Percentiles rank a stretch among this genome's conserved stretches.
These are phyloP conservation scores for Chrysolina haemoptera DNA, from an alignment of 2,888 invertebrate genomes.

Conservation along the genomic window DNA sequence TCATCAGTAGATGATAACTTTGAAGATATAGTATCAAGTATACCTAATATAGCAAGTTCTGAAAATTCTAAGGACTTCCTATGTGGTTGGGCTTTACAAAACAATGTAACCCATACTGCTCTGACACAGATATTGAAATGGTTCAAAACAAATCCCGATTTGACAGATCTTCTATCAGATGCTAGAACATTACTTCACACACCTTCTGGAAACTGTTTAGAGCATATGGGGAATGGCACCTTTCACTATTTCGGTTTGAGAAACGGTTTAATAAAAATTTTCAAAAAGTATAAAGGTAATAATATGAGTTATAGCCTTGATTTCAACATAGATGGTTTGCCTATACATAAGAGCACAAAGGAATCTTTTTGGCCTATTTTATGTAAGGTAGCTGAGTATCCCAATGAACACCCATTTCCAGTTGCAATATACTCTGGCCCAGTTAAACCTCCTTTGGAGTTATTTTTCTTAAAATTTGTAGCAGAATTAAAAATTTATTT, in stretches of 20 bases:
- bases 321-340: slow-evolving; percentile 5
- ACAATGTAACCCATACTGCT: slow-evolving; percentile 2
- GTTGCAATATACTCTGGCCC: slow-evolving; percentile 44
- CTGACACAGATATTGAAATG: not conserved
- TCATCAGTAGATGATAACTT: no score
- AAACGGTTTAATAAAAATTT: not conserved
- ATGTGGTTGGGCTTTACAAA: slow-evolving; percentile 6
- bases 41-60: no score
- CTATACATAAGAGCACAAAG: not conserved
- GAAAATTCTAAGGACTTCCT: no score
- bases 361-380: slow-evolving; percentile 34
- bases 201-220: not conserved
- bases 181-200: not conserved
- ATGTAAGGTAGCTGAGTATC: slow-evolving; percentile 13
- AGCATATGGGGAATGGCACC: not conserved
- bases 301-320: not conserved
- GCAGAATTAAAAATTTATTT: slow-evolving; percentile 30
- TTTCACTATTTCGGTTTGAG: slow-evolving; percentile 5
- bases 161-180: not conserved
- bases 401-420: not conserved
- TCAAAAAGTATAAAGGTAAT: not conserved
- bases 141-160: slow-evolving; percentile 1
- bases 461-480: slow-evolving; percentile 41
- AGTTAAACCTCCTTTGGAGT: slow-evolving; percentile 44
- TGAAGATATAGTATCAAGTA: no score